Base-by-base conservation (phyloP, 1,140 invertebrate species). In the Drosophila punjabiensis region DNA sequence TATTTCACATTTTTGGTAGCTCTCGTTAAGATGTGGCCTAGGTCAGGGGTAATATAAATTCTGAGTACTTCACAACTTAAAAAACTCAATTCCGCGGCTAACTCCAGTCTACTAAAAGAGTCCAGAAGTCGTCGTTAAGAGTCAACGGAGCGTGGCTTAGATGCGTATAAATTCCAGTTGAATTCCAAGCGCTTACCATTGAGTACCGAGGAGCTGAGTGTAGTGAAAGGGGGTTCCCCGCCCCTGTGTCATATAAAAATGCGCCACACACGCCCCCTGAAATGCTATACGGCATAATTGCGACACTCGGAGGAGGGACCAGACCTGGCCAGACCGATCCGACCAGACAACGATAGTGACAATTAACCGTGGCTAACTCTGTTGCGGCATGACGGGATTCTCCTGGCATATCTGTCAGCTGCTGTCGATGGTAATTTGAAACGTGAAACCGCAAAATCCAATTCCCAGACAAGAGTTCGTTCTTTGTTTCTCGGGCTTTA, bases 401-500 rank as follows among this genome's bases (percentile, higher is more conserved):
- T 68, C 58, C 50, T 43, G 52, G 61, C 66, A 53, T 71, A 66
- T 73, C 64, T 89, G 79, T 89, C 86, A 82, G 61, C 82, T 79
- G 71, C 86, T 86, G 87, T 91, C 86, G 86, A 90, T 91, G 79
- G 86, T 90, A 90, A 90, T 90, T 90, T 81, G 82, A 90, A 90
- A 90, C 86, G 86, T 82, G 80, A 82, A 91, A 90, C 86, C 86
- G 79, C 86, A 90, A 90, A 90, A 90, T 90, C 86, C 86, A 91
- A 90, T 90, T 90, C 87, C 86, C 86, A 90, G 86, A 90, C 86
- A 82, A 73, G 59, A 86, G 61, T 73, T 79, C 60, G 45, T 79
- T 79, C 64, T 79, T 77, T 87, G 47, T 53, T 62, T 76, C 48
- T 53, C 39, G 32, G 24, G 28, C 30, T 62, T 67, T 70, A 45